phyloP scores from a whole-genome alignment of 2,113 vertebrate genomes.

The Paratilapia polleni region DNA sequence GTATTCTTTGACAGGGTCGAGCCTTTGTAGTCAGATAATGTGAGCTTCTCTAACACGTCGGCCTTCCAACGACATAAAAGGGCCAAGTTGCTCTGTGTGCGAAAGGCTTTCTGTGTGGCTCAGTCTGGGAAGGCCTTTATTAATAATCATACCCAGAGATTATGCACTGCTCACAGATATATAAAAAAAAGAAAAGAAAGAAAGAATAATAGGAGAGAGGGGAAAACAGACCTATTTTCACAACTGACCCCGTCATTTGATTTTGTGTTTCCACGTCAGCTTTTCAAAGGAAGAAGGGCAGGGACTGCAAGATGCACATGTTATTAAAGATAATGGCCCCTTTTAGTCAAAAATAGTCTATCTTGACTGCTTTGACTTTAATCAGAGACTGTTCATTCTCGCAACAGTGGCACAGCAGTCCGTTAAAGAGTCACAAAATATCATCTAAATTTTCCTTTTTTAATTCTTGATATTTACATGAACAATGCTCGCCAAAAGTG shows the following conservation, averaged over 20 bases:
- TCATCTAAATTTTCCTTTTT: too few relatives aligned
- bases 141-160: slow-evolving; percentile 30
- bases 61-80: slow-evolving; percentile 31
- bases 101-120: slow-evolving; percentile 26
- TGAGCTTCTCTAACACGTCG: slow-evolving; percentile 8
- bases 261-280: background rate
- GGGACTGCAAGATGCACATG: background rate
- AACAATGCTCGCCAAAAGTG: too few relatives aligned
- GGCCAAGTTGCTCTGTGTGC: background rate
- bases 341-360: background rate
- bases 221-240: slow-evolving; percentile 8
- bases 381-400: background rate
- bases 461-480: too few relatives aligned
- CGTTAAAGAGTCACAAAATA: too few relatives aligned
- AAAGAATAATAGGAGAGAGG: background rate
- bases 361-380: background rate
- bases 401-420: background rate
- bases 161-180: slow-evolving; percentile 1
- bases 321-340: background rate
- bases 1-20: slow-evolving; percentile 22
- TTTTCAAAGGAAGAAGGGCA: background rate
- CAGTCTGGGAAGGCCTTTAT: slow-evolving; percentile 18
- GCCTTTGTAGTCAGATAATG: slow-evolving; percentile 58
- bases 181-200: background rate
- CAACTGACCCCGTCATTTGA: background rate